Base-by-base conservation (phyloP, 2,888 invertebrate genomes). In the Pachymerium ferrugineum region DNA sequence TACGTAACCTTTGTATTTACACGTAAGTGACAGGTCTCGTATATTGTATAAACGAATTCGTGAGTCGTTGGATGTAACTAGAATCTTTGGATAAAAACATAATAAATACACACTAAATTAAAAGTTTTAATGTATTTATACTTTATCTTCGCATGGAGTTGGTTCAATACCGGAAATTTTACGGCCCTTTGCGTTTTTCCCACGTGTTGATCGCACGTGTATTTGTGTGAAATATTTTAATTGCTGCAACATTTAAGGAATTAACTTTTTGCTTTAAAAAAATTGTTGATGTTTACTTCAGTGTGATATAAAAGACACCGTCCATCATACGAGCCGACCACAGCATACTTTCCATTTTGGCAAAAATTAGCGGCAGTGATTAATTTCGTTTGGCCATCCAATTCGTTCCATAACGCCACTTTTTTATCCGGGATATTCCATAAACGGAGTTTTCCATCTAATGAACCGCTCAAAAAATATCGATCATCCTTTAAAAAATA, bases 401-500 rank as follows among this genome's bases (percentile, higher is more conserved):
- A 90, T 84, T 97, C 97, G 83, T 94, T 97, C 97, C 97, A 98
- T 6, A 97, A 89, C 0, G 96, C 95, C 6, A 98, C 97, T 84
- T 97, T 97, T 82, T 99, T 99, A 82, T 99, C 98, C 0, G 98
- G 97, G 81, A 99, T 99, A 83, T 98, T 97, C 99, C 99, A 99
- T 6, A 99, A 85, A n/a, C 99, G 86, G 71, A 99, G 85, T 84
- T 98, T 99, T 1, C 99, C 98, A 83, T 99, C 99, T 69, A 99
- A 85, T 22, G 97, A 97, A 16, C 99, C 99, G 75, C 97, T 97
- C 35, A 99, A 85, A 84, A 99, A 99, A 83, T 97, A 88, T n/a
- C 87, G 81, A 79, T 87, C 87, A 81, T 87, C 87, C 85, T 86
- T 78, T 14, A 79, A 78, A 75, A 73, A 74, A 42, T 35, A 72